Evolutionary conservation across 2,888 invertebrate genomes (phyloP), one percentile per base, ranked within the genome.

Genomic region (Andrena bicolor): DNA sequence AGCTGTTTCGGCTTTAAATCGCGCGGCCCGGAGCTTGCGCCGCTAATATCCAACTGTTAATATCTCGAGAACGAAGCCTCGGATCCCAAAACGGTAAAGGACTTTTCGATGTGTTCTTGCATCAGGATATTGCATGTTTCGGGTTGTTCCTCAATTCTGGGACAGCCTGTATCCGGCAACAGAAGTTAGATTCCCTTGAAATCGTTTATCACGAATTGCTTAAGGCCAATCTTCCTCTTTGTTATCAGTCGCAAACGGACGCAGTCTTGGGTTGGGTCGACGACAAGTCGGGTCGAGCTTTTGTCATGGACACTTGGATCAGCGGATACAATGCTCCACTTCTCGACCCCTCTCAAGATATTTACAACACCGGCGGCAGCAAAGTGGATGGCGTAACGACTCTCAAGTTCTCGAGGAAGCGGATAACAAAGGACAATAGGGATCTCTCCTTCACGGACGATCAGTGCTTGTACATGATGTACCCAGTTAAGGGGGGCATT

Each of bases 251-350:
- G 0, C 97, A 98, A 94, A 97, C 98, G 0, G 98, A 98, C 92
- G 97, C 98, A 0, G 96, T 98, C 28, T 95, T 98, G 26, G 98
- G 98, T 1, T 98, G 98, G 97, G 97, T 98, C 32, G 98, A 98
- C 92, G 95, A 96, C 69, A 95, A 95, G 7, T 96, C 95, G 0
- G 97, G 97, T 0, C 95, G 97, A 0, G 96, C 97, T 0, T 98
- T 98, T 94, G 93, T 98, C 28, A 97, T 98, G 97, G 98, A 98
- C 93, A 97, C 97, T 0, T 98, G 97, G 97, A 96, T 98, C 77
- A 95, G 95, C 74, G 97, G 97, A 0, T 98, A 98, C 94, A 96
- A 96, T 2, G 95, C 96, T 8, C 97, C 98, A 0, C 94, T 96
- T 10, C 94, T 97, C 16, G 98, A 98, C 93, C 93, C 94, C 0